Base-by-base conservation (phyloP, 2,888 invertebrate genomes). In the Athetis lepigone region DNA sequence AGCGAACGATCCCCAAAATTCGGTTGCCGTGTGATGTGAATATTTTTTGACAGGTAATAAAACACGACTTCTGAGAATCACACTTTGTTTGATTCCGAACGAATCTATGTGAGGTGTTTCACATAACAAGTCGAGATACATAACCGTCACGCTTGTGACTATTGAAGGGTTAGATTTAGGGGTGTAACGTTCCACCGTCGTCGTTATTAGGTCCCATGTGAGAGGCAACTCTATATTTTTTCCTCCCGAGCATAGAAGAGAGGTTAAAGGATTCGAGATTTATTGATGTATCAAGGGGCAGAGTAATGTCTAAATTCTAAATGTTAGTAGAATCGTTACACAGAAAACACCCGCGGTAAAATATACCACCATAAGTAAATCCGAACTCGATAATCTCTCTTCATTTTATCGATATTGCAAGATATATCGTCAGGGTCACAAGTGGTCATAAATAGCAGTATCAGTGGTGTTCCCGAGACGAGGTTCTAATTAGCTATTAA, bases 181-280 rank as follows among this genome's bases (percentile, higher is more conserved):
- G 52, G 49, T 62, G 43, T 56, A 61, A 58, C 67, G 61, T 62
- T 67, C 57, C 45, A 33, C 27, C 47, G 58, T 25, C 52, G 43
- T 46, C 71, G 67, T 71, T 67, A 71, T 59, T 49, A 55, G 54
- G 51, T 59, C 55, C 61, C 67, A 61, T 52, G 58, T 43, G 73
- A 58, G 52, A 58, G 58, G 11, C 43, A 19, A 50, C 43, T 54
- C 36, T 23, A 54, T 49, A 54, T 70, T 70, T 43, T 58, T 59
- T 52, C 42, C 11, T 52, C 7, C 19, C 37, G 23, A 52, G 42
- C 58, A 45, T 37, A 43, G 19, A 25, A 40, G 9, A 8, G 46
- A 27, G 39, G 25, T 16, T 40, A 23, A 33, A 29, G 66, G 13
- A 47, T 66, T 40, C 13, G 29, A 40, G 51, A 60, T 60, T 67